Conservation (phyloP, 2,113 vertebrate species). For the Cheirogaleus medius region DNA sequence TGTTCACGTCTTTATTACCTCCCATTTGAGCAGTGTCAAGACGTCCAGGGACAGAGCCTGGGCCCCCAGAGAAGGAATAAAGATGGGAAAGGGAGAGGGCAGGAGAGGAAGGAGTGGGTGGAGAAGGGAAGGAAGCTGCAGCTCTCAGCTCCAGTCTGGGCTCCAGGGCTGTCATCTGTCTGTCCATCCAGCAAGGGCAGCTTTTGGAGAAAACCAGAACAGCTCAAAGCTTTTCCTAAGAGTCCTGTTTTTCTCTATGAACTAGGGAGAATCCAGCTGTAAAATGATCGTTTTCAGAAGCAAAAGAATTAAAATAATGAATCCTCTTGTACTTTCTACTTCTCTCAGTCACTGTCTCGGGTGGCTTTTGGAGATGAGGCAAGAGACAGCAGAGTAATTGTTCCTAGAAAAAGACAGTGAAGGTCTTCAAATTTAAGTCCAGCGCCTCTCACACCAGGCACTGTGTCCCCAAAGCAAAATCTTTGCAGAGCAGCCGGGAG, state of each 20-base stretch:
- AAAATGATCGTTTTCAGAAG: slow-evolving; percentile 3
- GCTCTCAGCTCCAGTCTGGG: background rate
- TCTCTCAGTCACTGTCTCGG: background rate
- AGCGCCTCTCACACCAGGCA: background rate
- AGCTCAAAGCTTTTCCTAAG: background rate
- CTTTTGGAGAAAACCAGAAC: background rate
- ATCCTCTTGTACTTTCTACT: background rate
- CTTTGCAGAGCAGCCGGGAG: background rate
- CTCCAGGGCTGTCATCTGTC: background rate
- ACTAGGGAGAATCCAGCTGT: background rate
- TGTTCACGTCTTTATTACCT: background rate
- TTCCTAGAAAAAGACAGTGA: slow-evolving; percentile 14
- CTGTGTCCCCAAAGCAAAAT: background rate
- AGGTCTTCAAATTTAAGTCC: background rate
- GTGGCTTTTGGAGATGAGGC: background rate
- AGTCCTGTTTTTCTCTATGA: background rate
- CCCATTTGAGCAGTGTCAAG: background rate
- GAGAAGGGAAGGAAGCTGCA: background rate
- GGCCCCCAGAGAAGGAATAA: background rate
- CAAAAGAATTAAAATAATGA: slow-evolving; percentile 47
- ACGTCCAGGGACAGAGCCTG: background rate
- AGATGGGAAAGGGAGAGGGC: background rate
- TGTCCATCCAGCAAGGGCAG: background rate
- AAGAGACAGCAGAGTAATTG: slow-evolving; percentile 27
- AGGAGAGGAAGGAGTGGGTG: background rate